Conservation (phyloP, 2,797 vertebrate genomes). For the Chaenodraco wilsoni region DNA sequence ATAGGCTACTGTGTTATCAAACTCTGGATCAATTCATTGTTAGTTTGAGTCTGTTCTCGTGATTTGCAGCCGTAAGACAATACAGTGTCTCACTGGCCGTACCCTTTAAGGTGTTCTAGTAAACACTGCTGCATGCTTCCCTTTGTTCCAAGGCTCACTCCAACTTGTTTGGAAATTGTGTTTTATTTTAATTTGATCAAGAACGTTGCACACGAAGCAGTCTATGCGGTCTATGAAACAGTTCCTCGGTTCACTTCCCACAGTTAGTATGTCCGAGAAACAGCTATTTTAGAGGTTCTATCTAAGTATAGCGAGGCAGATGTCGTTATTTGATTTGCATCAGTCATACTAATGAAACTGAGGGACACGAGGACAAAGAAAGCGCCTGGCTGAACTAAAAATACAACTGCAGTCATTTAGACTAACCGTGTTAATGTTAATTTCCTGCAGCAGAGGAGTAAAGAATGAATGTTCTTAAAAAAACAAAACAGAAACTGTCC, state of each 20-base stretch:
- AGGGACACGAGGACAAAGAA: conserved; percentile 12
- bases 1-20: not conserved
- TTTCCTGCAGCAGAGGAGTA: conserved; percentile 17
- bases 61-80: not conserved
- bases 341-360: conserved; percentile 33
- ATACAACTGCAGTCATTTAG: conserved; percentile 25
- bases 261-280: conserved; percentile 9
- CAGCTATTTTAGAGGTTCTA: conserved; percentile 13
- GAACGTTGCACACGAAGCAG: not conserved
- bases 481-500: conserved; percentile 59
- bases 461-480: conserved; percentile 58
- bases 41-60: too few relatives aligned
- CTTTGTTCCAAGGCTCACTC: not conserved
- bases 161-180: not conserved
- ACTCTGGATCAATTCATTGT: too few relatives aligned
- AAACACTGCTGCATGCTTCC: not conserved
- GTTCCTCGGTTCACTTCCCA: not conserved
- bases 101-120: not conserved
- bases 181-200: conserved; percentile 19
- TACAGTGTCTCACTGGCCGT: not conserved
- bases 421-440: conserved; percentile 22
- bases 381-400: conserved; percentile 49
- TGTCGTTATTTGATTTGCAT: conserved; percentile 50
- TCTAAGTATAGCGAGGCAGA: conserved; percentile 24
- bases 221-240: conserved; percentile 3